Evolutionary conservation across 2,113 vertebrate species (phyloP).

Genomic region (Columba janthina): DNA sequence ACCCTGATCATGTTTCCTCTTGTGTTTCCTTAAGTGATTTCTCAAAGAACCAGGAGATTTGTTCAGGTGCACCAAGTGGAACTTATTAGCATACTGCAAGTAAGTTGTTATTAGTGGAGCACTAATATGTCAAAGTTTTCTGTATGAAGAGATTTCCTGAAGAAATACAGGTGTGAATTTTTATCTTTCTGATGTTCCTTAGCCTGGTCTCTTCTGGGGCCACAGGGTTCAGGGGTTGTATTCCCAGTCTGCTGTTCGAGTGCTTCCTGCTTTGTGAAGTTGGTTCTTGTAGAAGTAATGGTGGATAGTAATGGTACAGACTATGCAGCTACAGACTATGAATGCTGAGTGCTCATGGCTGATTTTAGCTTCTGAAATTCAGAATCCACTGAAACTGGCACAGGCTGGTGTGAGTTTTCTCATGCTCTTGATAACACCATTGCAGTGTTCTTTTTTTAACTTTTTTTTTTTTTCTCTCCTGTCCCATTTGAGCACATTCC

Average conservation of each 20-base stretch:
- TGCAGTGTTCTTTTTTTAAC: neutral
- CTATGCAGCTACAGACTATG: neutral
- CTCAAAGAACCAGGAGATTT: constrained; percentile 3
- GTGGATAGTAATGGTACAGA: neutral
- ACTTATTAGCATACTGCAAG: neutral
- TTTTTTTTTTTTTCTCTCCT: neutral
- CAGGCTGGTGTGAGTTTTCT: neutral
- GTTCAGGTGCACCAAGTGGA: neutral
- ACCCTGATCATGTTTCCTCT: neutral
- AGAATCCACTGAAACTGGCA: neutral
- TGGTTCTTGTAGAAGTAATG: neutral
- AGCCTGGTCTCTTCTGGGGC: neutral
- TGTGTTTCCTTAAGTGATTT: constrained; percentile 10
- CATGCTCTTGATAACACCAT: neutral
- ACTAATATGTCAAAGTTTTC: neutral
- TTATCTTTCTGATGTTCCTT: neutral
- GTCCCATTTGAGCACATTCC: neutral
- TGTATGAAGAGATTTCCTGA: neutral
- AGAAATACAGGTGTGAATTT: neutral
- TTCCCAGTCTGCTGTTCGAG: neutral
- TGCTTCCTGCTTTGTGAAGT: neutral
- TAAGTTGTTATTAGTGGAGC: neutral
- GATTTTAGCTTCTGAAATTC: neutral
- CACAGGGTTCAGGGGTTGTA: neutral
- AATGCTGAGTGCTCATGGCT: neutral